These are phyloP conservation scores for Cremastinae sp. DNA, from an alignment of 2,888 invertebrate genomes.

Conservation along the genomic window DNA sequence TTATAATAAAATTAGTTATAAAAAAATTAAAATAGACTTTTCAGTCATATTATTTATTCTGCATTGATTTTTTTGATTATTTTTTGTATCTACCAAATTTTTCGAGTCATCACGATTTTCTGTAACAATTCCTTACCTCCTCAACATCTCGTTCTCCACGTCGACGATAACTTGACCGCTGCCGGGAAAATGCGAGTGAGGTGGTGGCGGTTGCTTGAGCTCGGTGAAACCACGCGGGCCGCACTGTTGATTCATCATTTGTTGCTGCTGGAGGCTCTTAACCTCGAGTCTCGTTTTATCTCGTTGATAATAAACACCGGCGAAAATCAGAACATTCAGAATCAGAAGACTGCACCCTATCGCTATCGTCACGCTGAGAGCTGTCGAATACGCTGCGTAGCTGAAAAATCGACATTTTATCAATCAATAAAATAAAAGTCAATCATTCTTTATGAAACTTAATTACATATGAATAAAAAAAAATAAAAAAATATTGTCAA, in stretches of 20 bases:
- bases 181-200: constrained; percentile 90
- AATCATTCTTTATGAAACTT: constrained; percentile 1
- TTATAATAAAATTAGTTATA: too few relatives aligned
- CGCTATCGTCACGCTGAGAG: constrained; percentile 95
- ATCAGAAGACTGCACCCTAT: constrained; percentile 96
- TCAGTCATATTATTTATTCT: not conserved
- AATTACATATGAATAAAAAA: not conserved
- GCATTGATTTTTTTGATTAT: not conserved
- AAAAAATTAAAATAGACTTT: not conserved
- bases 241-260: constrained; percentile 85
- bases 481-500: constrained; percentile 61
- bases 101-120: too few relatives aligned
- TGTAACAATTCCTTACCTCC: constrained; percentile 68
- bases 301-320: constrained; percentile 95
- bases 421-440: not conserved
- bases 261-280: constrained; percentile 89
- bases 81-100: too few relatives aligned
- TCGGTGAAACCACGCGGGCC: constrained; percentile 84
- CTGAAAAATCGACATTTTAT: constrained; percentile 65
- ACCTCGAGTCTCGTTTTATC: constrained; percentile 91
- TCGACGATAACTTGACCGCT: constrained; percentile 92
- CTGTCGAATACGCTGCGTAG: constrained; percentile 89
- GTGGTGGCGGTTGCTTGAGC: constrained; percentile 82
- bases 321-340: constrained; percentile 95
- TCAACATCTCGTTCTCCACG: constrained; percentile 87